Conservation (phyloP, 2,888 invertebrate species). For the Aromia moschata region DNA sequence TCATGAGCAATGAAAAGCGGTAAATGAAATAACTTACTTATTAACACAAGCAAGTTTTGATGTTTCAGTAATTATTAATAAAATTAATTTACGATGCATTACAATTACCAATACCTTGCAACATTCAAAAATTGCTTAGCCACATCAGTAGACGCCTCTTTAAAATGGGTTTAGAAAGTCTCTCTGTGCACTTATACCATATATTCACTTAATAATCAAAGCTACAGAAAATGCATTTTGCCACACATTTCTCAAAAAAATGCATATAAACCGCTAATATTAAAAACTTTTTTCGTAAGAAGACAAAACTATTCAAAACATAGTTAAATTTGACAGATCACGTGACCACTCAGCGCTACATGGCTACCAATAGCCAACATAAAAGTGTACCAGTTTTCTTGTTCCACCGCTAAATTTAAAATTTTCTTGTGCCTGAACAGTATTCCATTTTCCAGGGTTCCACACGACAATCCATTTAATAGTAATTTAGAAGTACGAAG, state of each 20-base stretch:
- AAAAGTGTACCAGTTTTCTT: conserved; percentile 6
- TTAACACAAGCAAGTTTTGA: background rate
- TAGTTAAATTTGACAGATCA: conserved; percentile 55
- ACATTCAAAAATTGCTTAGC: conserved; percentile 40
- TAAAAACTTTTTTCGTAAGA: conserved; percentile 42
- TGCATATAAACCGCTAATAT: conserved; percentile 47
- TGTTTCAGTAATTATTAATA: conserved; percentile 23
- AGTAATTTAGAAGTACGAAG: too few species aligned
- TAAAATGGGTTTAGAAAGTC: conserved; percentile 25
- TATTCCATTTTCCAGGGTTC: background rate
- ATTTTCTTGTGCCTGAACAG: conserved; percentile 17
- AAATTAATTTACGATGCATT: too few species aligned
- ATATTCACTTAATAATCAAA: conserved; percentile 1
- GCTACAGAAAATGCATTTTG: conserved; percentile 8
- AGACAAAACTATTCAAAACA: conserved; percentile 57
- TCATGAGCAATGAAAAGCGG: background rate
- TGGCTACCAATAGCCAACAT: conserved; percentile 32
- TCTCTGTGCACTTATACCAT: background rate
- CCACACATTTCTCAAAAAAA: conserved; percentile 50
- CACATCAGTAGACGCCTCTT: conserved; percentile 46
- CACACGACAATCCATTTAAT: too few species aligned
- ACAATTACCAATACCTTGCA: conserved; percentile 25
- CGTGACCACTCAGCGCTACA: conserved; percentile 47
- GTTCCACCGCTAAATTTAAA: conserved; percentile 34
- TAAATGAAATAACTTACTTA: background rate